Evolutionary conservation across 2,888 invertebrate genomes (phyloP).

Genomic region (Coleophora flavipennella): DNA sequence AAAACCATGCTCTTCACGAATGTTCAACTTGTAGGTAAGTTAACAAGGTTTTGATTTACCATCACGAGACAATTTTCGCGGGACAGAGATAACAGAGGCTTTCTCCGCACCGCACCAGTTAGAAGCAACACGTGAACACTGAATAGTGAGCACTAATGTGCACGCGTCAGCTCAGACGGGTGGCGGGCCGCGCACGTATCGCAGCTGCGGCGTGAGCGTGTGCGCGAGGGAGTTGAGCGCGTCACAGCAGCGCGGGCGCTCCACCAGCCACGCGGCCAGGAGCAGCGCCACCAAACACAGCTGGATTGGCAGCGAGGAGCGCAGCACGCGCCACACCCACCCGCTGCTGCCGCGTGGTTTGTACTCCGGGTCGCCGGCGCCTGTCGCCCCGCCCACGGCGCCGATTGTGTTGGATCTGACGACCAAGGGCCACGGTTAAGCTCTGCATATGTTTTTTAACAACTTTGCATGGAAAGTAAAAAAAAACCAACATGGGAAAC

Average conservation of each 20-base stretch:
- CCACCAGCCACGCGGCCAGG: slow-evolving; percentile 82
- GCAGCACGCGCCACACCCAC: slow-evolving; percentile 83
- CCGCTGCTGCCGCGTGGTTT: slow-evolving; percentile 65
- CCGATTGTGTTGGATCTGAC: slow-evolving; percentile 16
- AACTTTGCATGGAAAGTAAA: too few species aligned
- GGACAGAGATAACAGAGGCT: too few species aligned
- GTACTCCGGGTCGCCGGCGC: slow-evolving; percentile 71
- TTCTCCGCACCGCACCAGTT: too few species aligned
- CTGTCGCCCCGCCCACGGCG: slow-evolving; percentile 55
- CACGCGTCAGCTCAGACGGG: slow-evolving; percentile 78
- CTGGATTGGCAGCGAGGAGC: slow-evolving; percentile 84
- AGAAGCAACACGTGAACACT: too few species aligned
- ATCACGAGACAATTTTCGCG: too few species aligned
- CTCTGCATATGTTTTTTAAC: too few species aligned
- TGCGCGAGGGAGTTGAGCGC: slow-evolving; percentile 82
- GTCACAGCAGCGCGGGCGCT: slow-evolving; percentile 85
- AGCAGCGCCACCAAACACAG: slow-evolving; percentile 81
- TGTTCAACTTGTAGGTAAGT: too few species aligned
- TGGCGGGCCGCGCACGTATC: slow-evolving; percentile 87
- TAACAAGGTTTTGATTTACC: too few species aligned
- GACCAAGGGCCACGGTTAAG: too few species aligned
- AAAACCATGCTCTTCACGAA: too few species aligned
- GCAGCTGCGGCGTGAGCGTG: slow-evolving; percentile 84
- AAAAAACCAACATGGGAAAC: too few species aligned
- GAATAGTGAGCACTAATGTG: too few species aligned